phyloP scores from a whole-genome alignment of 2,113 vertebrate genomes.

The Amazona vittata region DNA sequence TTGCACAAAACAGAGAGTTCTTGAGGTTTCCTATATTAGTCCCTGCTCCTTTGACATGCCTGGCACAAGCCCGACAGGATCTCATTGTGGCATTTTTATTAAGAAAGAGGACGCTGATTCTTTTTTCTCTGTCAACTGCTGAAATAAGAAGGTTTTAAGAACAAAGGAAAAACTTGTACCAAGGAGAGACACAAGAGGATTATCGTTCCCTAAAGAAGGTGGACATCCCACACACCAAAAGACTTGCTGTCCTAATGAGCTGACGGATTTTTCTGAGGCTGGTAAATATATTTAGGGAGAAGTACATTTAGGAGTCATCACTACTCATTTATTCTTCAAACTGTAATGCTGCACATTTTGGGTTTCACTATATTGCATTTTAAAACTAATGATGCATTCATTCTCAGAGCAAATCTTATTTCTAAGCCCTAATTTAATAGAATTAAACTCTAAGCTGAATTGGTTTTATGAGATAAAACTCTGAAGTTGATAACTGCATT shows the following conservation, averaged over 20 bases:
- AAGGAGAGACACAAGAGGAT: constrained; percentile 48
- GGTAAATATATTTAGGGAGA: constrained; percentile 73
- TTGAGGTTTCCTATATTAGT: constrained; percentile 35
- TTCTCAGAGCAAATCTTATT: constrained; percentile 82
- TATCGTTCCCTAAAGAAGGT: constrained; percentile 21
- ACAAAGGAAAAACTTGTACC: constrained; percentile 62
- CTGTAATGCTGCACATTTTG: constrained; percentile 78
- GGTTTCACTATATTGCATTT: constrained; percentile 80
- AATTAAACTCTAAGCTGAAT: constrained; percentile 84
- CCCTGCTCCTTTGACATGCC: constrained; percentile 57
- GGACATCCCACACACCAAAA: neutral
- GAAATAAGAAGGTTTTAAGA: constrained; percentile 67
- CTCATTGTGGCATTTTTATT: constrained; percentile 52
- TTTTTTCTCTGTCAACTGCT: constrained; percentile 63
- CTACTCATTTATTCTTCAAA: constrained; percentile 77
- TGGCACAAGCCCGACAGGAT: constrained; percentile 39
- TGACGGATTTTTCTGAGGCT: neutral
- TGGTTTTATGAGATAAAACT: constrained; percentile 85
- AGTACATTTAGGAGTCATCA: constrained; percentile 71
- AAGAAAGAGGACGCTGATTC: constrained; percentile 39
- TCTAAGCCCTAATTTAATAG: constrained; percentile 85
- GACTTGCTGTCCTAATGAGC: constrained; percentile 16
- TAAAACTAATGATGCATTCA: constrained; percentile 82
- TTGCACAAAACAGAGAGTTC: constrained; percentile 39
- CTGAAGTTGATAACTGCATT: constrained; percentile 84